Conservation (phyloP, 2,797 vertebrate species). For the Malacoraja senta region DNA sequence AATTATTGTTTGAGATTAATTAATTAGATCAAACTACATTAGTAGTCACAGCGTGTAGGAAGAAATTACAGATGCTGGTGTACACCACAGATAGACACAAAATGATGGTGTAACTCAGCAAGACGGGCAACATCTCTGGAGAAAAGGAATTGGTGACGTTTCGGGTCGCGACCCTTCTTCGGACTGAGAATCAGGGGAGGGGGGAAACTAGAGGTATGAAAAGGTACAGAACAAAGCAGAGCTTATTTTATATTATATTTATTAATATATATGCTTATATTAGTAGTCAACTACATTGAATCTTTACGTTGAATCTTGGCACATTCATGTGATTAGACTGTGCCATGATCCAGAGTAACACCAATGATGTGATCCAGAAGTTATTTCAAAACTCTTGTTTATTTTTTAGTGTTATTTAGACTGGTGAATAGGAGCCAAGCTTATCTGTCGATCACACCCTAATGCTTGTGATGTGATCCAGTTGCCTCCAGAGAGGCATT, state of each 20-base stretch:
- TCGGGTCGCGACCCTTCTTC: no score
- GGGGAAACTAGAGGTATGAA: no score
- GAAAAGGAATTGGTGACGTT: no score
- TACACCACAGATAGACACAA: no score
- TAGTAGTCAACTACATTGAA: no score
- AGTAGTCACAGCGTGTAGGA: background rate
- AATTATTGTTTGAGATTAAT: background rate
- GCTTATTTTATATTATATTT: no score
- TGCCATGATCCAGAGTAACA: background rate
- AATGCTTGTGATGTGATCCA: background rate
- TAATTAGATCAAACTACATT: background rate
- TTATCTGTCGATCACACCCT: background rate
- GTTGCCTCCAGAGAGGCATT: background rate
- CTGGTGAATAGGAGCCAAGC: background rate
- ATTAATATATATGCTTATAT: no score
- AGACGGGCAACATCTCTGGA: no score
- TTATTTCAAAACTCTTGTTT: background rate
- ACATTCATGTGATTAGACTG: background rate
- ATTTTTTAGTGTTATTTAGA: background rate
- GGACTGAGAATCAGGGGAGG: no score
- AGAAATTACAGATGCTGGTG: no score
- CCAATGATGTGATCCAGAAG: background rate
- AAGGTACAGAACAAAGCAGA: no score
- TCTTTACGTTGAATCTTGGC: background rate
- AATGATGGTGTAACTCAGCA: no score